Base-by-base conservation (phyloP, 1,140 invertebrate species). In the Scaptomyza montana region DNA sequence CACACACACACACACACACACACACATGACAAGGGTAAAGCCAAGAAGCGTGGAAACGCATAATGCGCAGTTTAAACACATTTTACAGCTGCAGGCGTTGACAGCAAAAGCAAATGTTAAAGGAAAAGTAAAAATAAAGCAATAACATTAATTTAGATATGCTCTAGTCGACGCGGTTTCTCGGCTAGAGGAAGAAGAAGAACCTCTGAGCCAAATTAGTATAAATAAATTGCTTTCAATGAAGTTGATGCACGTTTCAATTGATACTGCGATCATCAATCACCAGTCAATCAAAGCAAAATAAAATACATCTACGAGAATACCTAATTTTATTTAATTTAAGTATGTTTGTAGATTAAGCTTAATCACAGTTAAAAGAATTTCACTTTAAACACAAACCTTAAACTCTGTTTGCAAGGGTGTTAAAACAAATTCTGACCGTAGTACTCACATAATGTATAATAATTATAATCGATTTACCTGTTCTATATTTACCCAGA, bases 11-110 rank as follows among this genome's bases (percentile, higher is more conserved):
- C 13, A 13, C 28, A 16, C 51, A 54, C 21, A 51, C 12, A 6
- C 19, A 41, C 46, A 28, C 13, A 55, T 54, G 25, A 36, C 39
- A 7, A 3, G 28, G 41, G 28, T 10, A 12, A 13, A 49, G n/a
- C 3, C 6, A 36, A n/a, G 56, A 53, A 50, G 39, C 68, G 68
- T 71, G 68, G 46, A 71, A 49, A 54, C 65, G 71, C 71, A 74
- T 74, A 74, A 74, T 74, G 50, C 50, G 57, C 36, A 68, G 56
- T 62, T 74, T 43, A 74, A 74, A 74, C 65, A 74, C 65, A 62
- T 54, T 60, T 64, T 36, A 2, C 33, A 46, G 66, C 68, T 71
- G 45, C 68, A 65, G 61, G 68, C 68, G 39, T 50, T 43, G 39
- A 71, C 61, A 65, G 61, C 45, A 36, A 8, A 21, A 10, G 5